Percentiles rank a stretch among this genome's conserved stretches.
These are phyloP conservation scores for Patella ulyssiponensis DNA, from an alignment of 2,888 invertebrate species.

Conservation along the genomic window DNA sequence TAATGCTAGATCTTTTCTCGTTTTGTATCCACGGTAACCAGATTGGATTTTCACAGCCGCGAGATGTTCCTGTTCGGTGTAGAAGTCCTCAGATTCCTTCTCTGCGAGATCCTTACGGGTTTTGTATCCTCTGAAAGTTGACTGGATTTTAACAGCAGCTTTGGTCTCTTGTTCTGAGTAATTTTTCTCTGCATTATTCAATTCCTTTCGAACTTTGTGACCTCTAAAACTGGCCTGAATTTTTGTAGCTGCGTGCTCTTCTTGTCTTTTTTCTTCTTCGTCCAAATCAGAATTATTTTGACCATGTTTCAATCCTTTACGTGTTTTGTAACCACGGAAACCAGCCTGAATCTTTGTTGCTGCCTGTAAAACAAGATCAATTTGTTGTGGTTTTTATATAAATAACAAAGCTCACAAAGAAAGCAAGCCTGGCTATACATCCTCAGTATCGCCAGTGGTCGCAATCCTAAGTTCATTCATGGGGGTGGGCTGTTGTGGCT, in stretches of 20 bases:
- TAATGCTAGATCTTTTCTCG: constrained; percentile 29
- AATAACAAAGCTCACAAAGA: no score
- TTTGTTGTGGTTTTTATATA: no score
- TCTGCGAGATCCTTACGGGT: background rate
- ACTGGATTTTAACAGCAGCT: background rate
- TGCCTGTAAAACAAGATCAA: constrained; percentile 9
- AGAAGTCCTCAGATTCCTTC: constrained; percentile 3
- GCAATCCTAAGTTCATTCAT: no score
- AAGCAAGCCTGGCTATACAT: no score
- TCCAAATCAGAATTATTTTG: no score
- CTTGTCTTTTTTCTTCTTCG: background rate
- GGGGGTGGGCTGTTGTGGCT: no score
- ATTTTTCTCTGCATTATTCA: constrained; percentile 13
- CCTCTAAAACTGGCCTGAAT: constrained; percentile 32
- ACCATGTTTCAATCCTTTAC: constrained; percentile 20
- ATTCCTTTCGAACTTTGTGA: constrained; percentile 23
- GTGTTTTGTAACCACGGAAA: constrained; percentile 32
- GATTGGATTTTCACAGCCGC: constrained; percentile 46
- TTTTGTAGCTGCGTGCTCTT: constrained; percentile 20
- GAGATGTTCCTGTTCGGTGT: constrained; percentile 25
- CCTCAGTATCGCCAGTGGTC: no score
- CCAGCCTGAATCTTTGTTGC: constrained; percentile 30
- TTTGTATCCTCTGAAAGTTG: background rate
- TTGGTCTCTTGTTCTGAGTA: background rate
- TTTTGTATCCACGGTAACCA: constrained; percentile 37